Conservation (phyloP, 2,113 vertebrate species). For the Rostratula benghalensis region DNA sequence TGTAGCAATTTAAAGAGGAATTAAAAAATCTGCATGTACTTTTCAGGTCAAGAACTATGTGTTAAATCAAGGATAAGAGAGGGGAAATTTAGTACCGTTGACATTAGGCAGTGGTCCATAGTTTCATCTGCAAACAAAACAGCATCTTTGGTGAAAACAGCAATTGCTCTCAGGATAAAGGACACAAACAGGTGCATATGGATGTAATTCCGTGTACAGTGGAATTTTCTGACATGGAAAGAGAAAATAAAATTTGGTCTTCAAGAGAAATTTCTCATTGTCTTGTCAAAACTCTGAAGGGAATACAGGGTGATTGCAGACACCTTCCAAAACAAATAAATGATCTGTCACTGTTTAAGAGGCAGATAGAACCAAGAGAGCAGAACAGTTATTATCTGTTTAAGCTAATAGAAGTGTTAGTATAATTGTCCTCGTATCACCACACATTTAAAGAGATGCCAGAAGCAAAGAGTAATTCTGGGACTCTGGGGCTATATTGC, state of each 20-base stretch:
- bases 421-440: not conserved
- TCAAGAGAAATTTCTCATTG: not conserved
- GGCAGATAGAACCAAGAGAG: not conserved
- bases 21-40: not conserved
- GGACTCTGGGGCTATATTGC: not conserved
- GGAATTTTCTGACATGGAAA: conserved; percentile 82
- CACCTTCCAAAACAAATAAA: not conserved
- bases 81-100: conserved; percentile 75
- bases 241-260: not conserved
- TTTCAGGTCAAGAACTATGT: not conserved
- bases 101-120: conserved; percentile 86
- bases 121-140: conserved; percentile 86
- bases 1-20: not conserved
- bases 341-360: not conserved
- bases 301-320: not conserved
- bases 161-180: conserved; percentile 84
- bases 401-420: not conserved
- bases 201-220: conserved; percentile 90
- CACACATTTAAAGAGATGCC: not conserved
- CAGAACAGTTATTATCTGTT: not conserved
- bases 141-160: conserved; percentile 87
- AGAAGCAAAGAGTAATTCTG: not conserved
- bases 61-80: not conserved
- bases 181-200: conserved; percentile 92
- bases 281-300: not conserved